Evolutionary conservation across 2,888 invertebrate species (phyloP), one percentile per base, ranked within the genome.

Genomic region (Teleogryllus oceanicus): DNA sequence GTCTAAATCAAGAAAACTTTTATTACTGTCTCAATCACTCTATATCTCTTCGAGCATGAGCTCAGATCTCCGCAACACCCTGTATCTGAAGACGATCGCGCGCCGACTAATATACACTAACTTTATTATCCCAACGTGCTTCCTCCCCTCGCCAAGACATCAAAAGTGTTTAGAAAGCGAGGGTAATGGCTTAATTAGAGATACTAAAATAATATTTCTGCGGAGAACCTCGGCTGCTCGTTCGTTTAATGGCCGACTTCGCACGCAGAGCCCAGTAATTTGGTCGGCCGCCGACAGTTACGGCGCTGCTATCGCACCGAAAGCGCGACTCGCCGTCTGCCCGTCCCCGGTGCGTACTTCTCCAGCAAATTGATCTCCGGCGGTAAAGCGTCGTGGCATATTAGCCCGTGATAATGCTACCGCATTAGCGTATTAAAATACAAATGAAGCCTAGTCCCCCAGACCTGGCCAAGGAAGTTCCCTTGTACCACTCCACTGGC

Each of bases 201-300:
- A 49, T 49, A 77, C 37, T 77, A 77, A 77, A 77, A 77, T 49
- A 77, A 77, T 49, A 77, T 77, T 77, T 81, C 77, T 21, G 79
- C 79, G 50, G 62, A 62, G 62, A 62, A 18, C 16, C 62, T n/a
- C 16, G 62, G 62, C 62, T 62, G 62, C n/a, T 62, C 62, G 62
- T 62, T 62, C 62, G 62, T 11, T 62, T 62, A 18, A 62, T 62
- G 62, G 62, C 62, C 13, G 62, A 13, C 13, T 62, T 62, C 62
- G 62, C 62, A 62, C 62, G 62, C 62, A 62, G 62, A 13, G 62
- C 62, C 62, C 62, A 62, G 62, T 62, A 62, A 62, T 62, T 62
- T 62, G 62, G 62, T 18, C 62, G n/a, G 62, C 62, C 62, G 62
- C 62, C 62, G 62, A 62, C n/a, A 62, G 16, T 62, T 62, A 5